Base-by-base conservation (phyloP, 2,113 vertebrate species). In the Clarias magur region DNA sequence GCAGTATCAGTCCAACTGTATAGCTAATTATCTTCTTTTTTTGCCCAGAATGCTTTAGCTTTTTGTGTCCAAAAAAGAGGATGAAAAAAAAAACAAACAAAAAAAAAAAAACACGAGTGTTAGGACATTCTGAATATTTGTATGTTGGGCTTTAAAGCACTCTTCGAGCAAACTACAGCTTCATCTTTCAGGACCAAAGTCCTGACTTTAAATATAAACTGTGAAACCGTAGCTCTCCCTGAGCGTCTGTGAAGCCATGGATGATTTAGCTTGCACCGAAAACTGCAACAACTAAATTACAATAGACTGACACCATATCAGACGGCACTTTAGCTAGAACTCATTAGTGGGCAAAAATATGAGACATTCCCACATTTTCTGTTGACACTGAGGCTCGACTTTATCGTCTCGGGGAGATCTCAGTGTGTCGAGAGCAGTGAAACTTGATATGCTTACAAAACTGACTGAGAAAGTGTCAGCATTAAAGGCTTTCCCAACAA, bases 391-490 rank as follows among this genome's bases (percentile, higher is more conserved):
- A 89, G 56, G 88, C 89, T 25, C 65, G 89, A 82, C 85, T 89
- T 2, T 12, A 63, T 23, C 83, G 90, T 84, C 9, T 90, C 9
- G 79, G 21, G 60, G 89, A 92, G 27, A 11, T 82, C 86, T 92
- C 1, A 86, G 89, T 56, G 70, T 91, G 1, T 67, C 82, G n/a
- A 91, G 88, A 85, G 86, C 90, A 19, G 25, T 90, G 3, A 92
- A 90, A 42, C 89, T 88, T 82, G 73, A 89, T 17, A 90, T 91
- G 42, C 87, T 93, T 0, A 27, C 91, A 12, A 92, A 88, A 70
- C 16, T 89, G 65, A 87, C 87, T 13, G 84, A 89, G 54, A 62
- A 79, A 12, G 85, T 92, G 1, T 87, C 87, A 86, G 13, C 7
- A 15, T 89, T 84, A 42, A 87, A 89, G 78, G 85, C 87, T 79